phyloP scores from a whole-genome alignment of 2,888 invertebrate species.

The Pantelozetes paolii region DNA sequence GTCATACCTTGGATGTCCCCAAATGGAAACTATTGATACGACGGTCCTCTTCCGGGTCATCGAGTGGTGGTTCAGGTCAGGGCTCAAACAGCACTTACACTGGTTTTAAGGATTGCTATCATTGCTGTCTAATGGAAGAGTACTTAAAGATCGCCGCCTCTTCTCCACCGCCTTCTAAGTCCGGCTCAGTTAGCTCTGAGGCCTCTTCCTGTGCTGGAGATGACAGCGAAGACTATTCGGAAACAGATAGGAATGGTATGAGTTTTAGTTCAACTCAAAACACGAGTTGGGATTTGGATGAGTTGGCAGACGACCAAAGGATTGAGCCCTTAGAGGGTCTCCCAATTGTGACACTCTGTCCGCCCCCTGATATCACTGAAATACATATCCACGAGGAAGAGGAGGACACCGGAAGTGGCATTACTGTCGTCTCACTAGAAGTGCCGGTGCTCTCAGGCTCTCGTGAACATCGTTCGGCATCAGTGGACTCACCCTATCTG shows the following conservation, averaged over 20 bases:
- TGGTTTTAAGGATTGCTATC: constrained; percentile 40
- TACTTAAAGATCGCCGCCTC: constrained; percentile 17
- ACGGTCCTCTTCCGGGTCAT: constrained; percentile 39
- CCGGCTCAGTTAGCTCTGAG: constrained; percentile 40
- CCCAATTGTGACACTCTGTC: constrained; percentile 42
- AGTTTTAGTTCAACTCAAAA: background rate
- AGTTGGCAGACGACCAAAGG: constrained; percentile 3
- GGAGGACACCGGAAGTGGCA: constrained; percentile 50
- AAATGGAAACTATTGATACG: constrained; percentile 44
- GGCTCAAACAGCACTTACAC: background rate
- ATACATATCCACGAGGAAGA: background rate
- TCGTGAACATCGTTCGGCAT: constrained; percentile 77
- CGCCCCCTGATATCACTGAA: constrained; percentile 32
- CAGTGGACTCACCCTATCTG: constrained; percentile 79
- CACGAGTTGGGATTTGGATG: constrained; percentile 37
- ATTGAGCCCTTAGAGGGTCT: constrained; percentile 41
- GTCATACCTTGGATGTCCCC: constrained; percentile 41
- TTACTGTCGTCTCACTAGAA: constrained; percentile 69
- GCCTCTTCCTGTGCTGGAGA: constrained; percentile 31
- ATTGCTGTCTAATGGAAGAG: constrained; percentile 39
- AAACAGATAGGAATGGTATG: background rate
- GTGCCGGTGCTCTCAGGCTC: constrained; percentile 65
- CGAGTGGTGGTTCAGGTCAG: background rate
- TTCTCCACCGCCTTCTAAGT: constrained; percentile 33
- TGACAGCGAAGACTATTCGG: constrained; percentile 14